A percentile compares a stretch with the other conserved stretches of the same genome.
These are phyloP conservation scores for Echinops telfairi DNA, from an alignment of 2,113 vertebrate species.

Conservation along the genomic window DNA sequence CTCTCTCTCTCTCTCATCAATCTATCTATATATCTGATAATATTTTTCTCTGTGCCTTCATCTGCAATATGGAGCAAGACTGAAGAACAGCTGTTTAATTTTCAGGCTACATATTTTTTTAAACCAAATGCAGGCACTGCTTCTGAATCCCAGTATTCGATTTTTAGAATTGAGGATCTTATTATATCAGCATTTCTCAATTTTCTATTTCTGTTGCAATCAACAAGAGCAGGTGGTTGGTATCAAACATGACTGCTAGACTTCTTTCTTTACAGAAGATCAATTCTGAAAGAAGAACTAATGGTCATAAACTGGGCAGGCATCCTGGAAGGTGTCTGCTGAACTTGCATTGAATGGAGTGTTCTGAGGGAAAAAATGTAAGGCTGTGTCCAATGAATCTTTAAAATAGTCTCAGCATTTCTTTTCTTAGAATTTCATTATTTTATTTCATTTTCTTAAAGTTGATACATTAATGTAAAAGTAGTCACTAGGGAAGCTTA, in stretches of 20 bases:
- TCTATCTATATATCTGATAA: no score
- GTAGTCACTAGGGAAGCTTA: not conserved
- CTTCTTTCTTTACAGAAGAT: not conserved
- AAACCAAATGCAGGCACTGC: not conserved
- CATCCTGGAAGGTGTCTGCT: not conserved
- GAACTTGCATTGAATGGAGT: constrained; percentile 66
- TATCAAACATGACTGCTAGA: not conserved
- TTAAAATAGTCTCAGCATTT: not conserved
- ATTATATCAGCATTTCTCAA: not conserved
- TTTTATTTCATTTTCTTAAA: constrained; percentile 26
- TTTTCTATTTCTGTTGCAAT: not conserved
- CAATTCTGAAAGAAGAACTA: not conserved
- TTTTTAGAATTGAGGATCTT: not conserved
- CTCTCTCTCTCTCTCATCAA: not conserved
- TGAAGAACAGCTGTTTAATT: not conserved
- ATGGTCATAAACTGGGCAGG: not conserved
- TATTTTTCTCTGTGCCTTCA: not conserved
- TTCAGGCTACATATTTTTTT: not conserved
- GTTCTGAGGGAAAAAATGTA: fast-evolving
- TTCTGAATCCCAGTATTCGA: not conserved
- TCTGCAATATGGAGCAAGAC: not conserved
- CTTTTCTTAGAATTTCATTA: not conserved
- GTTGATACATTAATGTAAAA: not conserved
- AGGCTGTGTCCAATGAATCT: not conserved
- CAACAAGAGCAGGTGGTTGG: not conserved